A percentile compares a stretch with the other conserved stretches of the same genome.
phyloP scores from a whole-genome alignment of 1,140 invertebrate species.

The Protaetia brevitarsis region DNA sequence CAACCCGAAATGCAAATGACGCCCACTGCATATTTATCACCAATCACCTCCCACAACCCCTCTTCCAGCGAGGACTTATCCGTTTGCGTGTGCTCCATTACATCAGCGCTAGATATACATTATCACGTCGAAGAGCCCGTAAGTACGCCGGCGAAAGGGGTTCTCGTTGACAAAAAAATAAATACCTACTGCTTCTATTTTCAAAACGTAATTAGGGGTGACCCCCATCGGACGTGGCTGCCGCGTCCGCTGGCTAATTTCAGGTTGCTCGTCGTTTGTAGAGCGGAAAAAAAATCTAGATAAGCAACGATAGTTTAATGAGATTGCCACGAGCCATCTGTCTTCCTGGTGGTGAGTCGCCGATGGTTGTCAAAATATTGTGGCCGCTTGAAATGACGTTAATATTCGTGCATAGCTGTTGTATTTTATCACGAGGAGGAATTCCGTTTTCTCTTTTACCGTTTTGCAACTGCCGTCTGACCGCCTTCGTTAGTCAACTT shows the following conservation, averaged over 20 bases:
- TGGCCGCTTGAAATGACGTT: not conserved
- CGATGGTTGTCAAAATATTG: conserved; percentile 14
- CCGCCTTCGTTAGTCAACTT: too few relatives aligned
- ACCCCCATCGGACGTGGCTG: not conserved
- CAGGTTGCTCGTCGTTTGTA: not conserved
- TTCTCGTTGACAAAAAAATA: conserved; percentile 16
- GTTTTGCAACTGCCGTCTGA: too few relatives aligned
- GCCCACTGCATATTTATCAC: conserved; percentile 4
- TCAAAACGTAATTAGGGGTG: not conserved
- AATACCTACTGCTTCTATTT: not conserved
- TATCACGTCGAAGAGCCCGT: not conserved
- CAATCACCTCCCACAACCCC: too few relatives aligned
- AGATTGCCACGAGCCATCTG: conserved; percentile 1
- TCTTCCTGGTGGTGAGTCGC: not conserved
- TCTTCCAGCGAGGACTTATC: not conserved
- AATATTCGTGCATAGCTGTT: not conserved
- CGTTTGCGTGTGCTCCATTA: not conserved
- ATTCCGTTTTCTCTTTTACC: too few relatives aligned
- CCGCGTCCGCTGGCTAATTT: conserved; percentile 4
- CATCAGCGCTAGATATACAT: not conserved
- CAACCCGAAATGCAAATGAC: conserved; percentile 1
- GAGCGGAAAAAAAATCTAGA: conserved; percentile 1
- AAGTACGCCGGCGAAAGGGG: not conserved
- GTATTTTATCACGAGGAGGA: too few relatives aligned
- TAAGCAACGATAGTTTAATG: conserved; percentile 14